Evolutionary conservation across 2,888 invertebrate species (phyloP).

Genomic region (Heterodera filipjevi): DNA sequence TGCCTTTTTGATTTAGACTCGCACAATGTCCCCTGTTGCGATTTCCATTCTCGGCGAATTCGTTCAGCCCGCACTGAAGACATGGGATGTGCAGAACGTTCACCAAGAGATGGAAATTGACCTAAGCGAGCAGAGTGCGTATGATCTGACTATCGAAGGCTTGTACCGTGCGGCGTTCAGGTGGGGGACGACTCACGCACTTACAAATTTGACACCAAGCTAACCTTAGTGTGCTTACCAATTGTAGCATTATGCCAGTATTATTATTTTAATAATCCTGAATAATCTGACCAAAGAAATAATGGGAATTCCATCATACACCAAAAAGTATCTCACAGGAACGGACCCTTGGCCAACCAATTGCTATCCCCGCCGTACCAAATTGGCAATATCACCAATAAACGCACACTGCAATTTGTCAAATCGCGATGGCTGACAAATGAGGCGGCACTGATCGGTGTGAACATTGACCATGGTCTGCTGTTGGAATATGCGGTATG

Average conservation of each 20-base stretch:
- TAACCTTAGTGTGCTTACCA: no score
- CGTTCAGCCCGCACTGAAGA: constrained; percentile 80
- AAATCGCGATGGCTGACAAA: constrained; percentile 66
- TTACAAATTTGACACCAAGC: no score
- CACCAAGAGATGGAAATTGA: constrained; percentile 44
- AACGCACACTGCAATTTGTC: constrained; percentile 38
- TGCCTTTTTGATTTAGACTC: constrained; percentile 46
- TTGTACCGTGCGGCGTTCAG: constrained; percentile 81
- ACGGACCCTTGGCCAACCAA: constrained; percentile 79
- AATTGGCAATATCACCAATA: constrained; percentile 43
- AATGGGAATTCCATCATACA: no score
- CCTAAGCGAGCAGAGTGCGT: constrained; percentile 42
- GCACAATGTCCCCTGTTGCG: constrained; percentile 52
- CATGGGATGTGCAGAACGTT: constrained; percentile 85
- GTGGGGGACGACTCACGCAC: constrained; percentile 19
- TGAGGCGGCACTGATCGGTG: constrained; percentile 79
- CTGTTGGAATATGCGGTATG: constrained; percentile 70
- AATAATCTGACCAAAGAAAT: no score
- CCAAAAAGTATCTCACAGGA: constrained; percentile 68
- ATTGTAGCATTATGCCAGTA: neutral
- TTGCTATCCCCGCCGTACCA: constrained; percentile 73
- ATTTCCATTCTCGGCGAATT: constrained; percentile 65
- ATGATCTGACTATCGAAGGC: constrained; percentile 73
- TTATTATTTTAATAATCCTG: neutral
- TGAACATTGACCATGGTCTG: constrained; percentile 76